phyloP scores from a whole-genome alignment of 2,888 invertebrate species.

The Baccha elongata region DNA sequence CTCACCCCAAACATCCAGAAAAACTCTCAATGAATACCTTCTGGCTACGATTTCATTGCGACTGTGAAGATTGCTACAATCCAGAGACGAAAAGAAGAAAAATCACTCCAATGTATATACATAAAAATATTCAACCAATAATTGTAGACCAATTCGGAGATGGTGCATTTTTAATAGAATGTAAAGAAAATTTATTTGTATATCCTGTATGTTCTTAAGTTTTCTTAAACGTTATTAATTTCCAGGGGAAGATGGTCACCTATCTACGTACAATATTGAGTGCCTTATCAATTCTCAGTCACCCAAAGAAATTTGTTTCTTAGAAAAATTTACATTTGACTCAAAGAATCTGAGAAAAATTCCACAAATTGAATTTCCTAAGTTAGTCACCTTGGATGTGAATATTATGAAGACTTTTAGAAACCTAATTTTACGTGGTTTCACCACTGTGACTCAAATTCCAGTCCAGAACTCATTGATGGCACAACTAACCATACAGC shows the following conservation, averaged over 20 bases:
- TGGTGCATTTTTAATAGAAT: slow-evolving; percentile 82
- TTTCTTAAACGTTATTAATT: not conserved
- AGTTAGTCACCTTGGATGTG: slow-evolving; percentile 73
- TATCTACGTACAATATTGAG: slow-evolving; percentile 75
- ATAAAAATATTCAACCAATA: slow-evolving; percentile 81
- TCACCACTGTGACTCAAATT: slow-evolving; percentile 75
- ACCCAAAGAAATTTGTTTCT: not conserved
- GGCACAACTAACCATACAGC: slow-evolving; percentile 32
- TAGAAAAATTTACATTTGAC: not conserved
- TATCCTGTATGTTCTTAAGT: not conserved
- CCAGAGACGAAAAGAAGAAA: slow-evolving; percentile 84
- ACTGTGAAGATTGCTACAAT: slow-evolving; percentile 85
- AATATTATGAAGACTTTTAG: slow-evolving; percentile 82
- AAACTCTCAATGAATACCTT: slow-evolving; percentile 69
- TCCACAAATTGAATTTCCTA: slow-evolving; percentile 22
- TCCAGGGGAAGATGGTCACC: slow-evolving; percentile 85
- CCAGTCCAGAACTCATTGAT: slow-evolving; percentile 51
- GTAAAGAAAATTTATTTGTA: slow-evolving; percentile 81
- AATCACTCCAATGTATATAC: slow-evolving; percentile 83
- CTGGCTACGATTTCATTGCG: slow-evolving; percentile 77
- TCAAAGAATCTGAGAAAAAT: not conserved
- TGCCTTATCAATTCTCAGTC: slow-evolving; percentile 12
- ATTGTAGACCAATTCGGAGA: slow-evolving; percentile 13
- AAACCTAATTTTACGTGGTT: slow-evolving; percentile 74
- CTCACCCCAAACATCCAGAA: slow-evolving; percentile 34